Percentiles rank a stretch among this genome's conserved stretches.
These are phyloP conservation scores for Pachypanchax playfairii DNA, from an alignment of 2,113 vertebrate genomes.

Conservation along the genomic window DNA sequence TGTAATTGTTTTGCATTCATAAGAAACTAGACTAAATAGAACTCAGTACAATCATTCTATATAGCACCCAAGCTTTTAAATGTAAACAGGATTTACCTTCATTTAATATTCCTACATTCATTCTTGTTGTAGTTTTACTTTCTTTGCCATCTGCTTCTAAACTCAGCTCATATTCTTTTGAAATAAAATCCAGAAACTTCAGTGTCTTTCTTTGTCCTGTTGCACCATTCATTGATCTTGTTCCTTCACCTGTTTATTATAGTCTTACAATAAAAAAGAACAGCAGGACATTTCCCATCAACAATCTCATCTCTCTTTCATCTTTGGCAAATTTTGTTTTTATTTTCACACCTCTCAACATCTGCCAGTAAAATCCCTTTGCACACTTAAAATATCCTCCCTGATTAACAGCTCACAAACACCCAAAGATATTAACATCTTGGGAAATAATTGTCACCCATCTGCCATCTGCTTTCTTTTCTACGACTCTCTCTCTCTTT, in stretches of 20 bases:
- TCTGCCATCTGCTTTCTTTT: conserved; percentile 52
- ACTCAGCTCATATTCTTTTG: conserved; percentile 43
- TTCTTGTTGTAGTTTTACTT: conserved; percentile 47
- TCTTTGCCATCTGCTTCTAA: conserved; percentile 26
- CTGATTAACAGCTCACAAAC: conserved; percentile 54
- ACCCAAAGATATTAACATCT: conserved; percentile 42
- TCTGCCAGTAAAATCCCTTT: conserved; percentile 17
- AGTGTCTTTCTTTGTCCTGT: conserved; percentile 5
- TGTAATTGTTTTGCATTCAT: conserved; percentile 4
- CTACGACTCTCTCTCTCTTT: conserved; percentile 1
- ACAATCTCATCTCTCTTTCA: conserved; percentile 4
- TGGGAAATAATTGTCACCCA: conserved; percentile 38
- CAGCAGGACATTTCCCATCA: conserved; percentile 38
- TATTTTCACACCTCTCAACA: neutral
- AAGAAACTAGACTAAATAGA: neutral
- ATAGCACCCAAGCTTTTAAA: conserved; percentile 31
- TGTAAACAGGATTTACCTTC: too few relatives aligned
- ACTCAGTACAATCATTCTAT: conserved; percentile 8
- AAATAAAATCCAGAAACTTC: conserved; percentile 36
- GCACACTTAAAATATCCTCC: conserved; percentile 13
- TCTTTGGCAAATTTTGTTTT: conserved; percentile 10
- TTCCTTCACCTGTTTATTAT: conserved; percentile 40
- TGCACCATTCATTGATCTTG: conserved; percentile 40
- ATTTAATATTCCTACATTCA: conserved; percentile 45
- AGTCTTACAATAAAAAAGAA: conserved; percentile 18